Percentiles rank a stretch among this genome's conserved stretches.
These are phyloP conservation scores for Sylvia borin DNA, from an alignment of 2,797 vertebrate species.

Conservation along the genomic window DNA sequence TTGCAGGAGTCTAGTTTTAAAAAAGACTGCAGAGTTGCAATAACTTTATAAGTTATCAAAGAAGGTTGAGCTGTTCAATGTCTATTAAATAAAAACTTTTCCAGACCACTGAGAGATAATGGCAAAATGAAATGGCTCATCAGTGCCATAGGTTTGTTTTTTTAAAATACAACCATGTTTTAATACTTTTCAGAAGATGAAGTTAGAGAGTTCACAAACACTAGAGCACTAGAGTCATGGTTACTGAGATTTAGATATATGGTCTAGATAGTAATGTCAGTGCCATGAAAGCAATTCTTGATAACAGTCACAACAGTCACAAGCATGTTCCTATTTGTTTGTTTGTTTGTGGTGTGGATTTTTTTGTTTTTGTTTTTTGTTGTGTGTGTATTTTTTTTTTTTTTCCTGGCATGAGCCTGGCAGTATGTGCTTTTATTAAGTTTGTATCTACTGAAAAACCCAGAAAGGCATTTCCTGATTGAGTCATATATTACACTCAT, in stretches of 20 bases:
- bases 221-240: not conserved
- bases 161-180: not conserved
- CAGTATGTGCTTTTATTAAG: not conserved
- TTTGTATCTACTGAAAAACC: not conserved
- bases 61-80: not conserved
- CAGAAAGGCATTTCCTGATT: not conserved
- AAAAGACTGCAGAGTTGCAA: not conserved
- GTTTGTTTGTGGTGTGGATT: no score
- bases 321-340: not conserved
- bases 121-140: not conserved
- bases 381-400: not conserved
- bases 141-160: not conserved
- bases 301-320: not conserved
- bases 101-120: not conserved
- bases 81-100: not conserved
- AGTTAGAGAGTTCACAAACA: not conserved
- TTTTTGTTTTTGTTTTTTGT: no score
- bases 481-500: not conserved
- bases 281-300: not conserved
- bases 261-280: not conserved
- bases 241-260: not conserved
- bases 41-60: not conserved
- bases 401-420: not conserved
- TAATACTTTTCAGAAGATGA: not conserved
- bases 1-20: not conserved